Evolutionary conservation across 2,888 invertebrate genomes (phyloP).

Genomic region (Mesodorylaimus sp.): DNA sequence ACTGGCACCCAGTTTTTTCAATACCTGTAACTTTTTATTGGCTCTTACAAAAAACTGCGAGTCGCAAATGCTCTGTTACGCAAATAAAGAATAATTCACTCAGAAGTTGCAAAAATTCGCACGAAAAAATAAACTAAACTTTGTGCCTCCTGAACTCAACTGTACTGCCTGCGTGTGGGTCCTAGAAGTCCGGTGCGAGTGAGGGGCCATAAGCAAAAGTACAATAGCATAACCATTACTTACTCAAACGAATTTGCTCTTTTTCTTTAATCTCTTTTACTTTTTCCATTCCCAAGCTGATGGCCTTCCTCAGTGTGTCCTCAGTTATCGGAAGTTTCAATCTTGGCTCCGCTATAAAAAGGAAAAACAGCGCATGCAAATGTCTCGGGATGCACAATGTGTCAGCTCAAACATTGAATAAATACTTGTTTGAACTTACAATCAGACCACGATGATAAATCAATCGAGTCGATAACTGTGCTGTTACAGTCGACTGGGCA

Average conservation of each 20-base stretch:
- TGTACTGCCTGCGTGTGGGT: too few species aligned
- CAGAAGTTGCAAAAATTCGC: too few species aligned
- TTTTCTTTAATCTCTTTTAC: slow-evolving; percentile 20
- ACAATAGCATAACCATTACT: neutral
- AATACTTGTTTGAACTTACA: slow-evolving; percentile 9
- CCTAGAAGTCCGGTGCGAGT: too few species aligned
- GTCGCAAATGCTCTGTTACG: too few species aligned
- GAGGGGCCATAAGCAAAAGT: too few species aligned
- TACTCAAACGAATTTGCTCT: slow-evolving; percentile 13
- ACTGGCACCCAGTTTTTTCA: too few species aligned
- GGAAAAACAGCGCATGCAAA: neutral
- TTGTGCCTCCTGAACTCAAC: too few species aligned
- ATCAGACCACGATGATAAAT: slow-evolving; percentile 21
- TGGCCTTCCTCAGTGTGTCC: slow-evolving; percentile 24
- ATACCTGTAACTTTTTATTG: too few species aligned
- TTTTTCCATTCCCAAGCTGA: slow-evolving; percentile 22
- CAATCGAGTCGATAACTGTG: slow-evolving; percentile 16
- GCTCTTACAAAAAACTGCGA: too few species aligned
- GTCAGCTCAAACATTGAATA: neutral
- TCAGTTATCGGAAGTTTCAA: slow-evolving; percentile 22
- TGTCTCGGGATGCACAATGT: neutral
- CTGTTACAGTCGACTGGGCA: slow-evolving; percentile 24
- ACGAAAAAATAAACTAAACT: too few species aligned
- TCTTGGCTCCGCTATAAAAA: slow-evolving; percentile 17
- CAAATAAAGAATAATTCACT: too few species aligned